Percentiles rank a stretch among this genome's conserved stretches.
phyloP scores from a whole-genome alignment of 2,888 invertebrate genomes.

The Theristus sp. region DNA sequence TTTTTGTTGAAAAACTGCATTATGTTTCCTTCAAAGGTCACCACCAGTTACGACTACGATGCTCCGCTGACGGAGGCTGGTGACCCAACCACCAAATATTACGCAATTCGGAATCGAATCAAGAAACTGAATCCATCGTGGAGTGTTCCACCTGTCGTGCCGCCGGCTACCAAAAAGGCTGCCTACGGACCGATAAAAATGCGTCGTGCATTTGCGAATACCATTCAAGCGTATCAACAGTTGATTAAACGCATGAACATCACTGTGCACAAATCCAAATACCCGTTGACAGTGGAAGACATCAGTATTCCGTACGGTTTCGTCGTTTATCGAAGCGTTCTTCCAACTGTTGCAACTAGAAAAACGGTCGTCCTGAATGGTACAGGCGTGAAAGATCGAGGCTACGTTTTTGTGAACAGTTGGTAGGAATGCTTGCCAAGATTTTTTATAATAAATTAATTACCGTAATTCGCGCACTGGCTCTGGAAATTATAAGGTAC shows the following conservation, averaged over 20 bases:
- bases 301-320: background rate
- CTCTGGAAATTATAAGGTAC: too few relatives aligned
- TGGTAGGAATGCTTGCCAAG: background rate
- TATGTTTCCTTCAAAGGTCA: background rate
- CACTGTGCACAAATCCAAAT: too few relatives aligned
- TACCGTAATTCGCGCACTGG: too few relatives aligned
- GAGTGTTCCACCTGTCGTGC: too few relatives aligned
- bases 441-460: too few relatives aligned
- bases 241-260: too few relatives aligned
- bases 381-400: background rate
- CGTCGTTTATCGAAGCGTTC: background rate
- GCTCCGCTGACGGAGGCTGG: background rate
- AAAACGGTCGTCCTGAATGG: background rate
- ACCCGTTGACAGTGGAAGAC: background rate
- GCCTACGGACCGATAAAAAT: too few relatives aligned
- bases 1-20: too few relatives aligned
- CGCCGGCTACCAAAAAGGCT: too few relatives aligned
- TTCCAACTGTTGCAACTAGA: background rate
- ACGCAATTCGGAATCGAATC: background rate
- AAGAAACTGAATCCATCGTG: too few relatives aligned
- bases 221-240: too few relatives aligned
- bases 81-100: background rate
- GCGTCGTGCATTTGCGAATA: too few relatives aligned
- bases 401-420: background rate
- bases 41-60: background rate